Evolutionary conservation across 2,113 vertebrate genomes (phyloP), one percentile per base, ranked within the genome.

Genomic region (Noctilio leporinus): DNA sequence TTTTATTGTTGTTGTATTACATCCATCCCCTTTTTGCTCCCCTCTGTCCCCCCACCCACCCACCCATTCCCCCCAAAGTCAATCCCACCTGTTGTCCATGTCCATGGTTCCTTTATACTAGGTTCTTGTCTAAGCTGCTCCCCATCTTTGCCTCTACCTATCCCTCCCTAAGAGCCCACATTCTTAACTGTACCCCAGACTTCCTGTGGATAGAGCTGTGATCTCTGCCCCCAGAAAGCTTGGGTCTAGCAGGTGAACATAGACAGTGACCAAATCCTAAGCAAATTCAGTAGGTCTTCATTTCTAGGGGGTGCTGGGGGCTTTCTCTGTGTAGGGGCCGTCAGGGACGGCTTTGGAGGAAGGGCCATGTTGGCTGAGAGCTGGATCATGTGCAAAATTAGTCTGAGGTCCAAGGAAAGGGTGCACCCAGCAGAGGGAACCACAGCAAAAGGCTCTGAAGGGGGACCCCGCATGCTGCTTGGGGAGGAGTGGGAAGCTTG

Each of bases 401-500:
- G 49, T 14, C 26, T 70, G 80, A 10, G 11, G 26, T 64, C 3
- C 2, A 57, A 43, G 59, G 16, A 10, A 47, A 30, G 22, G 69
- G 10, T 3, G 33, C 28, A n/a, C 33, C 78, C 3, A 9, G 51
- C 43, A 26, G 17, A 1, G 35, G 67, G 40, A 2, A 1, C 51
- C 14, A 24, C 5, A 0, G 35, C 5, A 1, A 0, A 4, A n/a
- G 83, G 19, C 70, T 26, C 15, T 12, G 51, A 1, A 7, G 15
- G 0, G 20, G 10, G 7, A 1, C 26, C 9, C 33, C 4, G 16
- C 43, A 2, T 1, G 59, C 19, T 7, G 28, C 43, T 65, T 8
- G 24, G 22, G 62, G 38, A 16, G 2, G 1, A 15, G 75, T 5
- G 2, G 17, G 49, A 17, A n/a, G 69, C 6, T 19, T 3, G 0